Base-by-base conservation (phyloP, 2,797 vertebrate species). In the Schizothorax lantsangensis region DNA sequence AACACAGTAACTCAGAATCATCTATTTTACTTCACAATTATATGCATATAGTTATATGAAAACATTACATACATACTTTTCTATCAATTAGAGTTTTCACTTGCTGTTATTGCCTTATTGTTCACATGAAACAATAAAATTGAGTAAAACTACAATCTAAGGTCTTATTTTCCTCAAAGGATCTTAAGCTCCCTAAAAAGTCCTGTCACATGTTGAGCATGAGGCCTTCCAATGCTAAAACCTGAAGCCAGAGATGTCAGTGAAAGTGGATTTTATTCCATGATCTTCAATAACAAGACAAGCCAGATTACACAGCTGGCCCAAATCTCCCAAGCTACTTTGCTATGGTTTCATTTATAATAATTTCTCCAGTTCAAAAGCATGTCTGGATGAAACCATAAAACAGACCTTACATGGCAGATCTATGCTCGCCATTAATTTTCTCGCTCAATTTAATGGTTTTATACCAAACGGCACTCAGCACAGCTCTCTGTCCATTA, bases 121-220 rank as follows among this genome's bases (percentile, higher is more conserved):
- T 19, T 83, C 5, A 21, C 36, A 78, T 33, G 38, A 40, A 87
- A 88, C 82, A 15, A 9, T 17, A 15, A 10, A 30, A 15, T 62
- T 23, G 6, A 78, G 84, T 68, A 68, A 33, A 71, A 73, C 36
- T 36, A n/a, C 40, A 90, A 87, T 86, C 79, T 57, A n/a, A 21
- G 75, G n/a, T 80, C 36, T 69, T 81, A 68, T 57, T 68, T 68
- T 68, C 30, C 30, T 68, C 75, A 87, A 90, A 75, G 88, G 66
- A 83, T 45, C 75, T 74, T 89, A 89, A 92, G 84, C 89, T 88
- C 23, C 69, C 79, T 59, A 78, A 90, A 90, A 93, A 90, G n/a
- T 73, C 91, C 68, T 47, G 88, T 93, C 93, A 93, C 91, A 92
- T 91, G 92, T 71, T 66, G 6, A 26, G 15, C 38, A 59, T 81